Conservation (phyloP, 2,888 invertebrate genomes). For the Pammene aurita region DNA sequence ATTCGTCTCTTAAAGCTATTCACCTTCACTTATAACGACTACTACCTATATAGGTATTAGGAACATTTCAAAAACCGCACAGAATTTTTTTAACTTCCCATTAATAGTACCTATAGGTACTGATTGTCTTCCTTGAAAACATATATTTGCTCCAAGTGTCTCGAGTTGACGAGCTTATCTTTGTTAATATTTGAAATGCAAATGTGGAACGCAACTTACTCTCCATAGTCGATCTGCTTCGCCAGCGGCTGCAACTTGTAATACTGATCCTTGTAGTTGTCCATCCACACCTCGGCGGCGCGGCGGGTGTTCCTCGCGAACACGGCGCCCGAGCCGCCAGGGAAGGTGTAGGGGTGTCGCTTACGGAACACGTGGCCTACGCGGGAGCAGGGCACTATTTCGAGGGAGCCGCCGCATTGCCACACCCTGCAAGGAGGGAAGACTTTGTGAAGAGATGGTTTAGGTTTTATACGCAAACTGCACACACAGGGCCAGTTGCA, state of each 20-base stretch:
- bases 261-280: conserved; percentile 98
- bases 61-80: too few relatives aligned
- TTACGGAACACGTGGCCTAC: conserved; percentile 98
- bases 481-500: too few relatives aligned
- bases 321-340: conserved; percentile 98
- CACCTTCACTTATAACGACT: too few relatives aligned
- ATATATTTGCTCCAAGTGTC: too few relatives aligned
- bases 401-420: conserved; percentile 98
- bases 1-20: too few relatives aligned
- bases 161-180: too few relatives aligned
- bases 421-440: conserved; percentile 88
- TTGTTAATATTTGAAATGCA: not conserved
- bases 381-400: conserved; percentile 98
- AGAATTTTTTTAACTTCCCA: too few relatives aligned
- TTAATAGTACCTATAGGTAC: too few relatives aligned
- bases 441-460: too few relatives aligned
- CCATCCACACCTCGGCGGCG: conserved; percentile 99
- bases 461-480: too few relatives aligned
- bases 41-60: too few relatives aligned
- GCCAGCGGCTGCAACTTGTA: conserved; percentile 96
- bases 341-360: conserved; percentile 99
- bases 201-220: conserved; percentile 80
- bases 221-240: conserved; percentile 93
- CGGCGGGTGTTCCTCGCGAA: conserved; percentile 97
- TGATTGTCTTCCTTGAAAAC: too few relatives aligned